These are phyloP conservation scores for Apamea anceps DNA, from an alignment of 2,888 invertebrate species.

Conservation along the genomic window DNA sequence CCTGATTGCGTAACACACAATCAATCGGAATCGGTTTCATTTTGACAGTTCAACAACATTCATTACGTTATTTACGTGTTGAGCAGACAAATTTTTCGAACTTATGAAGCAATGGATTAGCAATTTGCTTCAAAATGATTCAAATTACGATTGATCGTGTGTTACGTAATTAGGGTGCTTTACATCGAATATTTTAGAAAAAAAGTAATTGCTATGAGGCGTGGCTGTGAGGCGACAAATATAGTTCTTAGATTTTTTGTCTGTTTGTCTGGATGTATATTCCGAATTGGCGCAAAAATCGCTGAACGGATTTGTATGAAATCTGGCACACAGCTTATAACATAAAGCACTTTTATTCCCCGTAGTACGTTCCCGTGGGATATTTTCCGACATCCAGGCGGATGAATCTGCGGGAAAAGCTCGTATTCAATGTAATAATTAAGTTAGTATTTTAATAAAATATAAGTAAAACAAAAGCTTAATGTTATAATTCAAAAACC, in stretches of 20 bases:
- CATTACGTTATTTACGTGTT: too few species aligned
- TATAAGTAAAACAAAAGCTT: constrained; percentile 37
- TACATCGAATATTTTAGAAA: not conserved
- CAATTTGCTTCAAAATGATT: too few species aligned
- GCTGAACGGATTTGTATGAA: not conserved
- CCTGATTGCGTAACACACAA: too few species aligned
- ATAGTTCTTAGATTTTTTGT: not conserved
- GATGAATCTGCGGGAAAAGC: not conserved
- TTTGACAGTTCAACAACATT: too few species aligned
- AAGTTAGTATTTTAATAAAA: constrained; percentile 1
- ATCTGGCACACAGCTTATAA: not conserved
- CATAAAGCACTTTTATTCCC: not conserved
- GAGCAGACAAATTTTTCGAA: too few species aligned
- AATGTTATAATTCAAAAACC: constrained; percentile 76
- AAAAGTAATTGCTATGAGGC: not conserved
- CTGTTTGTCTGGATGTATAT: not conserved
- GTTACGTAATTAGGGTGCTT: too few species aligned
- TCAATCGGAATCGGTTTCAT: too few species aligned
- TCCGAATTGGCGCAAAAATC: not conserved
- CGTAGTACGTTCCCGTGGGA: not conserved
- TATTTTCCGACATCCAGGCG: not conserved
- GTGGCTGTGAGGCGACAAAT: not conserved
- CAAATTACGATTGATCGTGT: too few species aligned
- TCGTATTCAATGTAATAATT: not conserved
- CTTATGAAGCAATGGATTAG: too few species aligned